Conservation (phyloP, 2,797 vertebrate genomes). For the Florisuga fusca region DNA sequence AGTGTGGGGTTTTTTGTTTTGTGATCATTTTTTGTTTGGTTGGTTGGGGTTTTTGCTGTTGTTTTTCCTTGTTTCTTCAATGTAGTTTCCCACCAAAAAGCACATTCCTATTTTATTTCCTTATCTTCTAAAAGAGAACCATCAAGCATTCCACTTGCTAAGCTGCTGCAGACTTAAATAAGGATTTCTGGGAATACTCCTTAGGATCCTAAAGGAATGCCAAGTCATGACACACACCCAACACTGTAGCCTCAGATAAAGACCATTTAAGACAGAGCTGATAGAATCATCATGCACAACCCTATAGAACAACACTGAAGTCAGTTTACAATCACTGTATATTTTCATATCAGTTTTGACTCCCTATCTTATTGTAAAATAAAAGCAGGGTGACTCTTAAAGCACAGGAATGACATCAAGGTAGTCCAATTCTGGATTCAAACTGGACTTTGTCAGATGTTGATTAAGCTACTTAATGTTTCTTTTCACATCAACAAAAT, state of each 20-base stretch:
- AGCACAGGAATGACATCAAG: not conserved
- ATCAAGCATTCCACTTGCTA: fast-evolving
- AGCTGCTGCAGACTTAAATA: not conserved
- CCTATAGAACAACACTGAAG: not conserved
- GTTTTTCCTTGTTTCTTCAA: fast-evolving
- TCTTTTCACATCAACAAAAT: not conserved
- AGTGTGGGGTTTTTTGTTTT: fast-evolving
- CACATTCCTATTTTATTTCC: not conserved
- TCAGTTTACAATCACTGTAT: not conserved
- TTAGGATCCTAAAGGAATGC: not conserved
- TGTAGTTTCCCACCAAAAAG: not conserved
- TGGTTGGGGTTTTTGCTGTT: not conserved
- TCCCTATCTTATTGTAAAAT: not conserved
- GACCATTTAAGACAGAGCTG: not conserved
- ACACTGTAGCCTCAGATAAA: not conserved
- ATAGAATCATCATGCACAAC: not conserved
- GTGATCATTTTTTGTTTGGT: too few relatives aligned
- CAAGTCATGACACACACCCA: not conserved
- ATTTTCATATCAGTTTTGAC: not conserved
- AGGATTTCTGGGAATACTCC: not conserved
- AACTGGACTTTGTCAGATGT: not conserved
- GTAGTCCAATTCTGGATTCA: not conserved
- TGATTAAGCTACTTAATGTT: not conserved
- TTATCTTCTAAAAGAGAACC: not conserved
- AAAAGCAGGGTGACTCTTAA: not conserved